Conservation (phyloP, 2,113 vertebrate species). For the Eolophus roseicapilla region DNA sequence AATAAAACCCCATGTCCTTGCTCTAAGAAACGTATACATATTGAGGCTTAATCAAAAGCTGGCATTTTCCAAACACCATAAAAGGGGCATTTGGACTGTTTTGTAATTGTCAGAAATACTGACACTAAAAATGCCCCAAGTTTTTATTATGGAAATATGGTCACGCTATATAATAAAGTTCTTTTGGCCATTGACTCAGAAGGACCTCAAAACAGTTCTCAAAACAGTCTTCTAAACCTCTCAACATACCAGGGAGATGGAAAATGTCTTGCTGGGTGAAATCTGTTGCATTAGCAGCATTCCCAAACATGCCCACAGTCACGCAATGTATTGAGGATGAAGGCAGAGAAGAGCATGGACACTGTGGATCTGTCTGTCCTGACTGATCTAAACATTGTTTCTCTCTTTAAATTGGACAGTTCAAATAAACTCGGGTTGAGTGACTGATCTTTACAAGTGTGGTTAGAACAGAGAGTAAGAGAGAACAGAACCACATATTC, state of each 20-base stretch:
- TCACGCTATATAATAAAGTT: background rate
- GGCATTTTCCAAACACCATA: background rate
- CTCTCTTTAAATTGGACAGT: background rate
- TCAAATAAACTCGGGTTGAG: background rate
- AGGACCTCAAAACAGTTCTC: background rate
- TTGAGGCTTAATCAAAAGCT: background rate
- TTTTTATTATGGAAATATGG: background rate
- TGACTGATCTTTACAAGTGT: background rate
- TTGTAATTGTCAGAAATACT: background rate
- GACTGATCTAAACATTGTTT: background rate
- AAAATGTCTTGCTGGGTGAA: background rate
- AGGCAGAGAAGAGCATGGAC: background rate
- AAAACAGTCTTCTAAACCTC: background rate
- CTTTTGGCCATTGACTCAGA: background rate
- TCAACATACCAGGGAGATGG: background rate
- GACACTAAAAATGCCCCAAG: background rate
- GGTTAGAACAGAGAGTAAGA: background rate
- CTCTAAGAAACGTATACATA: background rate
- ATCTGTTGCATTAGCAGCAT: background rate
- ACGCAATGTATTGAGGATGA: background rate
- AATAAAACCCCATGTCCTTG: background rate
- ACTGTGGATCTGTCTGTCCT: background rate
- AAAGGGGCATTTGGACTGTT: background rate
- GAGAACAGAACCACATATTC: background rate
- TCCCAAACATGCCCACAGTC: background rate